Evolutionary conservation across 2,888 invertebrate species (phyloP), one percentile per base, ranked within the genome.

Genomic region (Drosophila austrosaltans): DNA sequence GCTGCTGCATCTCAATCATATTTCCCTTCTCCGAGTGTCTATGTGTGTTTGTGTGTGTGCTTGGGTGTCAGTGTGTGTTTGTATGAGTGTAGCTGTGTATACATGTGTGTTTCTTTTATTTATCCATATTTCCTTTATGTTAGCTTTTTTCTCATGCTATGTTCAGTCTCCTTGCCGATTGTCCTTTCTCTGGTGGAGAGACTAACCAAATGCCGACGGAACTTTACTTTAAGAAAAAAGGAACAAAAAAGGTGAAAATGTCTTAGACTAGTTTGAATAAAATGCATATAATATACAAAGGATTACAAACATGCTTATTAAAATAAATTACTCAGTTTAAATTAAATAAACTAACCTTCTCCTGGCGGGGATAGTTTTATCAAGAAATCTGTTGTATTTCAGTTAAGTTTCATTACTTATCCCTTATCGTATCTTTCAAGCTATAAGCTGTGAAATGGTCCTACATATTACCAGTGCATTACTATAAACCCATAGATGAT

Each of bases 1-100:
- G 69, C 84, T 70, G n/a, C 42, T 12, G 36, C 32, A 69, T 68
- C 74, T 85, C 78, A 86, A 85, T 82, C 89, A 82, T 82, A 86
- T 88, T 82, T 85, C 71, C 39, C 25, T 44, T 61, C 61, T 65
- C 62, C 67, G 60, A 8, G 6, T 68, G 20, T 63, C 32, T 69
- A 40, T 40, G 20, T 30, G 53, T 54, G 54, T 44, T 36, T 36
- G 20, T 58, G 42, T 44, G 58, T 54, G 32, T 64, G 36, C 32
- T 32, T 32, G 32, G 32, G 28, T 22, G 20, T 64, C 28, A 30
- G 56, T 42, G 42, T 67, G 22, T 22, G 60, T 28, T 28, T 40
- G 42, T 30, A 5, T 5, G 3, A 39, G 59, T 44, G 32, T 25
- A 10, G 16, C 16, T 16, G 20, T 30, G 59, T 10, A 53, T 16